Conservation (phyloP, 1,140 invertebrate species). For the Leptestheria dahalacensis region DNA sequence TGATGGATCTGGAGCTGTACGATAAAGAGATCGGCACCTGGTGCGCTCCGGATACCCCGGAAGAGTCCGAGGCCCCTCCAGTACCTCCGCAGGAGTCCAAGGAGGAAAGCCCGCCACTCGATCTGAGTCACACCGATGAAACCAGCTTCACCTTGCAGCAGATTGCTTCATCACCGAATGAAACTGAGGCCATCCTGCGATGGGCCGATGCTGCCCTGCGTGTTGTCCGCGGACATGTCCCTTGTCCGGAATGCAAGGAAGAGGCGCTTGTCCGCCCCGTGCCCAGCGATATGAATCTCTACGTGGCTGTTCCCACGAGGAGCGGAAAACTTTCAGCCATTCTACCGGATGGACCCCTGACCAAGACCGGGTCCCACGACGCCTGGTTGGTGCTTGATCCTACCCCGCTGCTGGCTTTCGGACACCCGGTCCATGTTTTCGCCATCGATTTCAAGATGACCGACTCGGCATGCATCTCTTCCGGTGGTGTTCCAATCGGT, state of each 20-base stretch:
- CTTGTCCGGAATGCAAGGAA: not conserved
- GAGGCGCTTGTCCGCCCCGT: not conserved
- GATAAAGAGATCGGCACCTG: constrained; percentile 14
- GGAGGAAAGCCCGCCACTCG: not conserved
- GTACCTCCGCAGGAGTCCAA: not conserved
- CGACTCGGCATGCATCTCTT: constrained; percentile 23
- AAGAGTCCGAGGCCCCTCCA: not conserved
- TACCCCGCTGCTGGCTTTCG: constrained; percentile 33
- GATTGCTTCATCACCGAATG: not conserved
- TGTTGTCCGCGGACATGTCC: constrained; percentile 4
- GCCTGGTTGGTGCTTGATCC: constrained; percentile 35
- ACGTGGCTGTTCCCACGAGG: constrained; percentile 2
- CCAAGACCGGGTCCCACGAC: constrained; percentile 27
- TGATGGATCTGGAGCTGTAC: not conserved
- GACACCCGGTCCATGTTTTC: constrained; percentile 35
- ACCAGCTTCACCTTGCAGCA: not conserved
- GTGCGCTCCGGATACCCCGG: constrained; percentile 1
- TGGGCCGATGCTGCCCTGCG: constrained; percentile 8
- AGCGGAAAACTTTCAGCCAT: constrained; percentile 22
- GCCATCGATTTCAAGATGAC: constrained; percentile 27
- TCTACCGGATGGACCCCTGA: constrained; percentile 30
- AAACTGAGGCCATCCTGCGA: not conserved
- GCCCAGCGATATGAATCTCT: constrained; percentile 14
- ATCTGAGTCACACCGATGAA: not conserved
- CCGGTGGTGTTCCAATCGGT: constrained; percentile 24